phyloP scores from a whole-genome alignment of 2,113 vertebrate genomes.

The Maylandia zebra region DNA sequence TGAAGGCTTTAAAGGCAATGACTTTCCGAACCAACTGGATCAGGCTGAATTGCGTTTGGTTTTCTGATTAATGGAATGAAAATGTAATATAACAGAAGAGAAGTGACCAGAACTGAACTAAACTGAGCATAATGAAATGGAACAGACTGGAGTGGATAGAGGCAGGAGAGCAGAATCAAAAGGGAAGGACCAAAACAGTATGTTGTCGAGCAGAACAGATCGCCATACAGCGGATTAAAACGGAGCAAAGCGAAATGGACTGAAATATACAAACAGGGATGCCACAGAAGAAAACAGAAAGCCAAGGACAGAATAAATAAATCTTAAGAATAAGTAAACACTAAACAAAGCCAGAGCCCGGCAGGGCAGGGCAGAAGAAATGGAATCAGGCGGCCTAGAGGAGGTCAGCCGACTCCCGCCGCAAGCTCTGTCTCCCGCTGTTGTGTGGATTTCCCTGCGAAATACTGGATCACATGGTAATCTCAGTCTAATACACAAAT shows the following conservation, averaged over 20 bases:
- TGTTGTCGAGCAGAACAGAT: neutral
- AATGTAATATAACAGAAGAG: neutral
- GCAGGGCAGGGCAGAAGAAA: neutral
- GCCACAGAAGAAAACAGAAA: neutral
- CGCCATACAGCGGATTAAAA: neutral
- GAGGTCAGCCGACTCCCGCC: constrained; percentile 17
- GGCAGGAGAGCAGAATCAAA: neutral
- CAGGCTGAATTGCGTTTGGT: neutral
- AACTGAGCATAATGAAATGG: neutral
- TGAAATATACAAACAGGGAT: neutral
- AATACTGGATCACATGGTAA: constrained; percentile 52
- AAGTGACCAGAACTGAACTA: neutral
- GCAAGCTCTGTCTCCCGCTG: neutral
- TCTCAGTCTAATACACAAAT: constrained; percentile 66
- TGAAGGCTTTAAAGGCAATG: neutral
- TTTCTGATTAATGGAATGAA: neutral
- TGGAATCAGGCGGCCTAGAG: neutral
- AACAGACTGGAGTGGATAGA: neutral
- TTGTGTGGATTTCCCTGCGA: constrained; percentile 30
- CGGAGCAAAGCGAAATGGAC: neutral
- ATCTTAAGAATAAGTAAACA: neutral
- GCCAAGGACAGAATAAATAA: neutral
- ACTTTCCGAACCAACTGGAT: neutral
- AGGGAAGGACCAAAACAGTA: neutral
- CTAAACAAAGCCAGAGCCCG: neutral